Percentiles rank a stretch among this genome's conserved stretches.
phyloP scores from a whole-genome alignment of 2,888 invertebrate species.

The Trichacis sp. region DNA sequence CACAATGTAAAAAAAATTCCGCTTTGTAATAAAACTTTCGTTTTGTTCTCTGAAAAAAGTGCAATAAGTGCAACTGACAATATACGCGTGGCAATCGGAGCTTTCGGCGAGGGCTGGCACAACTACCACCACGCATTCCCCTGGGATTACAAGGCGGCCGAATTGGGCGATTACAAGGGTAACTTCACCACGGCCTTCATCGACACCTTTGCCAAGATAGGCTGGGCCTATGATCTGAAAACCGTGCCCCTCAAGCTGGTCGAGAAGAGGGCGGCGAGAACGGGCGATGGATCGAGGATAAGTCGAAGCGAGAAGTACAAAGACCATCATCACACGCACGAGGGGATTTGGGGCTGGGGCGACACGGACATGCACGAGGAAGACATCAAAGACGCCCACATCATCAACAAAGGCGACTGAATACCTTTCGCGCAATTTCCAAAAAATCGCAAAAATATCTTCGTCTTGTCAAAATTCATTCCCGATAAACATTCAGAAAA shows the following conservation, averaged over 20 bases:
- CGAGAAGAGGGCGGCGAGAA: conserved; percentile 76
- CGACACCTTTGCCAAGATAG: conserved; percentile 78
- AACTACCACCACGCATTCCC: conserved; percentile 92
- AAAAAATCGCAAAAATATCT: too few species aligned
- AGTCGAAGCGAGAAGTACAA: conserved; percentile 66
- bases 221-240: conserved; percentile 88
- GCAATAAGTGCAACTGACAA: conserved; percentile 80
- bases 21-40: neutral
- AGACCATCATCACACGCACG: conserved; percentile 67
- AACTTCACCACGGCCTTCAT: conserved; percentile 77
- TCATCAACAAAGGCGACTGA: conserved; percentile 60
- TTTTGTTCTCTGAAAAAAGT: conserved; percentile 66
- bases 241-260: conserved; percentile 81
- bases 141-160: conserved; percentile 84
- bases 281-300: conserved; percentile 78
- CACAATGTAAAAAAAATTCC: neutral
- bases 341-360: conserved; percentile 85
- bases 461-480: too few species aligned
- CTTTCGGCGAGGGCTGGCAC: conserved; percentile 87
- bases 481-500: neutral
- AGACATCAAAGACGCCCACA: conserved; percentile 71
- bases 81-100: conserved; percentile 75
- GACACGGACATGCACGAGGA: conserved; percentile 81
- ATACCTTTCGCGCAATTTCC: too few species aligned
- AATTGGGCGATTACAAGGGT: conserved; percentile 76